Evolutionary conservation across 1,140 invertebrate species (phyloP), one percentile per base, ranked within the genome.

Genomic region (Drosophila kurseongensis): DNA sequence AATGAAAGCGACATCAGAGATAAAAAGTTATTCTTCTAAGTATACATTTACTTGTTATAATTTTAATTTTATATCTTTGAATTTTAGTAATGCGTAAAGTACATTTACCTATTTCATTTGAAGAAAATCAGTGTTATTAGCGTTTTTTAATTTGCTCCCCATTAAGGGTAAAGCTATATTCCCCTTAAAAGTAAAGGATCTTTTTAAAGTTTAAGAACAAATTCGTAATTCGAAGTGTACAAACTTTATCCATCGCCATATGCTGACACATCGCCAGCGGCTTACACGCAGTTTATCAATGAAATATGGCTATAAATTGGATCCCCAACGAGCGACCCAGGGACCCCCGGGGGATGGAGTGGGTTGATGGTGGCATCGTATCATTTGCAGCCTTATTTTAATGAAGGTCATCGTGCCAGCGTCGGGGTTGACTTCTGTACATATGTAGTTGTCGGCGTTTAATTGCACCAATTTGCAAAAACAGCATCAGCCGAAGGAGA

Each of bases 381-480:
- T 83, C 61, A 60, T 52, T 83, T 76, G 48, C 62, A 68, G 58
- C 59, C 59, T 62, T 62, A 38, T 78, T 77, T 73, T 63, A 80
- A 65, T 72, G 85, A 89, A 89, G 84, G 84, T 89, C 85, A 84
- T 48, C 58, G 62, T 80, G 80, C 80, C 77, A 67, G 60, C 63
- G 35, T 36, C 27, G 61, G 58, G 60, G 62, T 32, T 50, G 60
- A 65, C 71, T 54, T 55, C 45, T 65, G 61, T 40, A 57, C 45
- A 27, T 73, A n/a, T n/a, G n/a, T n/a, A 75, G 71, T 68, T 63
- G 62, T 57, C 72, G 57, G 50, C 65, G 69, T 78, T 89, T 89
- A 89, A 89, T 89, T 89, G 84, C 76, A 66, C 69, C 66, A 89
- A 80, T 89, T 89, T 84, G 77, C 79, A 69, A 66, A 60, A 65